phyloP scores from a whole-genome alignment of 2,113 vertebrate species.

The Prolemur simus region DNA sequence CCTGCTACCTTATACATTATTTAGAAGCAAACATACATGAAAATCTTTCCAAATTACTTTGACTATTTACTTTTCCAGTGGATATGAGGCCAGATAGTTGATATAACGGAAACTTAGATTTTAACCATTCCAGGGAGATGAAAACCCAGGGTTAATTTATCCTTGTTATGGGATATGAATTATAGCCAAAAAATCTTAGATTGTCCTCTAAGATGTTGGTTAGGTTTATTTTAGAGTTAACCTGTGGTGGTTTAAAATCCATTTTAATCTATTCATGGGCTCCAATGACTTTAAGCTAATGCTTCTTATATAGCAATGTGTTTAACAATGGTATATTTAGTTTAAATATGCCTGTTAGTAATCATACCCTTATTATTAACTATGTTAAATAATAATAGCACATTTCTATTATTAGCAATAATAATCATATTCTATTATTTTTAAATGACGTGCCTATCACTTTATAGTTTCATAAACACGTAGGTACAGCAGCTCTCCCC shows the following conservation, averaged over 20 bases:
- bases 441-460: background rate
- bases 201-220: background rate
- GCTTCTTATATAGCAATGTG: background rate
- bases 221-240: slow-evolving; percentile 21
- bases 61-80: background rate
- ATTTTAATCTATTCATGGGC: background rate
- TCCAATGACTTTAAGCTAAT: background rate
- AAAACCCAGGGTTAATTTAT: background rate
- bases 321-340: background rate
- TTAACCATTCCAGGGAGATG: background rate
- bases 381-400: background rate
- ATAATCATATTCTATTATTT: background rate
- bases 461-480: background rate
- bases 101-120: background rate
- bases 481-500: background rate
- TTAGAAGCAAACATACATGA: background rate
- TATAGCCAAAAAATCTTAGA: background rate
- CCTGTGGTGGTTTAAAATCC: background rate
- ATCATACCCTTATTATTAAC: background rate
- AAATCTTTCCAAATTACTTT: background rate
- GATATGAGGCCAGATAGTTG: background rate
- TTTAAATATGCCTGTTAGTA: background rate
- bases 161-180: background rate
- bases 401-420: background rate
- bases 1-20: background rate